These are phyloP conservation scores for Lasioglossum calceatum DNA, from an alignment of 2,888 invertebrate species.

Conservation along the genomic window DNA sequence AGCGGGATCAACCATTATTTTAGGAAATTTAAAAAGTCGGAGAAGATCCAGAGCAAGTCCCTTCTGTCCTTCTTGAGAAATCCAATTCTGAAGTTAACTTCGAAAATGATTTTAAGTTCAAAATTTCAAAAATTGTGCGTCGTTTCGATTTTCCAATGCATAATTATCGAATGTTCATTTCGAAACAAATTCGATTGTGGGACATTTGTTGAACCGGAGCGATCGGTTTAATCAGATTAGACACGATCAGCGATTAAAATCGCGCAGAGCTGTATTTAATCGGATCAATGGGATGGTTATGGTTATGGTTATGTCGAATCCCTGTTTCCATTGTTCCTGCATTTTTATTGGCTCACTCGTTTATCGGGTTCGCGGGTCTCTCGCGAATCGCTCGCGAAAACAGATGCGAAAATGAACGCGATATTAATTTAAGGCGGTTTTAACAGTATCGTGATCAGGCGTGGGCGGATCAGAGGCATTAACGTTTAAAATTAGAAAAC, in stretches of 20 bases:
- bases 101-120: too few relatives aligned
- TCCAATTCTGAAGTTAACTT: too few relatives aligned
- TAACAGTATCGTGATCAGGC: constrained; percentile 27
- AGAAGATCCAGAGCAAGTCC: too few relatives aligned
- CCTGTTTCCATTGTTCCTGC: not conserved
- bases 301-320: too few relatives aligned
- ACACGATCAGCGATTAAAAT: not conserved
- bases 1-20: not conserved
- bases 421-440: constrained; percentile 30
- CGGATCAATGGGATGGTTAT: not conserved
- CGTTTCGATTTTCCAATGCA: not conserved
- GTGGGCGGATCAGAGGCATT: constrained; percentile 35
- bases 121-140: too few relatives aligned
- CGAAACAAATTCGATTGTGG: not conserved
- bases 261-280: not conserved
- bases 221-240: not conserved
- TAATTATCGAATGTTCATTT: not conserved
- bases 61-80: too few relatives aligned
- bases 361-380: not conserved
- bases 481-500: constrained; percentile 66
- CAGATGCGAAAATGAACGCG: constrained; percentile 12
- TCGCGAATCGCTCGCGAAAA: constrained; percentile 14
- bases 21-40: too few relatives aligned
- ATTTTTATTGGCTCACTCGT: not conserved
- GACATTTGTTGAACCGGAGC: not conserved